Percentiles rank a stretch among this genome's conserved stretches.
Conservation (phyloP, 2,797 vertebrate genomes). For the Toxotes lorentzi region DNA sequence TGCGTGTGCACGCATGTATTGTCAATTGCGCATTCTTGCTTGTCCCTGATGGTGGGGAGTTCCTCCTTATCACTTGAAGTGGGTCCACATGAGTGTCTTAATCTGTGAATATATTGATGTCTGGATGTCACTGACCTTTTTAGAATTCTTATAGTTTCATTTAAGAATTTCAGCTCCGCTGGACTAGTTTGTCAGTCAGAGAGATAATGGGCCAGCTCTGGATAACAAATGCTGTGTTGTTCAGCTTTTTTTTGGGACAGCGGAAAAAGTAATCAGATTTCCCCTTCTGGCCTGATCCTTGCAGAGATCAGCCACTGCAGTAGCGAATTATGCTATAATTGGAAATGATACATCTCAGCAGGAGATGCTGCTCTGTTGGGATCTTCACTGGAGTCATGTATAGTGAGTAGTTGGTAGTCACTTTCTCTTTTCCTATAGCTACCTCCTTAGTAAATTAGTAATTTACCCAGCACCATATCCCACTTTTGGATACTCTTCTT, state of each 20-base stretch:
- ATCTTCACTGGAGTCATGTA: background rate
- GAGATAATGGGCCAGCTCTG: background rate
- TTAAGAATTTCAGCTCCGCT: background rate
- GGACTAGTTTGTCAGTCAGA: background rate
- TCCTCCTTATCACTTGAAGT: background rate
- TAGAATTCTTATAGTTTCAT: too few species aligned
- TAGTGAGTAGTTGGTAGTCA: background rate
- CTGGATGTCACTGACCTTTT: background rate
- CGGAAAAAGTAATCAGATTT: slow-evolving; percentile 30
- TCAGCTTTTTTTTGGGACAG: slow-evolving; percentile 8
- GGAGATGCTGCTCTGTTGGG: slow-evolving; percentile 4
- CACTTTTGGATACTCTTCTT: background rate
- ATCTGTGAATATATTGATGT: rapidly evolving
- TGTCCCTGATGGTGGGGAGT: background rate
- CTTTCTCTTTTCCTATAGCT: background rate
- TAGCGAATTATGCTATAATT: slow-evolving; percentile 35
- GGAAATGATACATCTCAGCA: slow-evolving; percentile 19
- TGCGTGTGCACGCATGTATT: background rate
- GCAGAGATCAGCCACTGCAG: slow-evolving; percentile 29
- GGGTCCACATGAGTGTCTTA: background rate
- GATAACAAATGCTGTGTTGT: slow-evolving; percentile 20
- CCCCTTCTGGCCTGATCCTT: slow-evolving; percentile 16
- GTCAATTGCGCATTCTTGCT: background rate
- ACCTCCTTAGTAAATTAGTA: background rate
- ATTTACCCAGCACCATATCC: background rate